Evolutionary conservation across 1,140 invertebrate species (phyloP).

Genomic region (Calosoma granatense): DNA sequence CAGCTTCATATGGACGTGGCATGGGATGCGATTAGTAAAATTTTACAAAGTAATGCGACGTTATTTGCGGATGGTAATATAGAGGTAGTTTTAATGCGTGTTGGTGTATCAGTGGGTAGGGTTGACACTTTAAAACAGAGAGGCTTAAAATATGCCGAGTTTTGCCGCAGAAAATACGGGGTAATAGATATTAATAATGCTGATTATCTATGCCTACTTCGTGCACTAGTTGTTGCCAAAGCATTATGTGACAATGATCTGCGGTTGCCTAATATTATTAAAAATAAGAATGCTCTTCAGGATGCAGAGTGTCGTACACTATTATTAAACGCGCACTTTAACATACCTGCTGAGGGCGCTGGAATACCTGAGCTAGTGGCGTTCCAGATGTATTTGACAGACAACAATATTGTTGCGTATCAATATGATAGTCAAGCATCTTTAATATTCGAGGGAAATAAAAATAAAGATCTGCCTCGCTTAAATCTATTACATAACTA

Average conservation of each 20-base stretch:
- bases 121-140: not conserved
- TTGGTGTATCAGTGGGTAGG: not conserved
- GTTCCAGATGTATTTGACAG: no score
- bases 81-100: not conserved
- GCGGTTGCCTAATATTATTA: not conserved
- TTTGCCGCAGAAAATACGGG: not conserved
- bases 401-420: slow-evolving; percentile 13
- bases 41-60: not conserved
- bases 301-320: not conserved
- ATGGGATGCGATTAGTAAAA: not conserved
- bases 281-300: not conserved
- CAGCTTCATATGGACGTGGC: not conserved
- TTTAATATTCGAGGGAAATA: not conserved
- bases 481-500: slow-evolving; percentile 2
- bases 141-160: not conserved
- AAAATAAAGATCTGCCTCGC: not conserved
- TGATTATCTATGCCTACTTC: not conserved
- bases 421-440: slow-evolving; percentile 6
- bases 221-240: not conserved
- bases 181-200: not conserved
- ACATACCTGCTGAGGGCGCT: no score
- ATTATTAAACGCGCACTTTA: no score
- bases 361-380: no score
- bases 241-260: not conserved
- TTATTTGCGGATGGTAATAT: not conserved